A percentile compares a stretch with the other conserved stretches of the same genome.
phyloP scores from a whole-genome alignment of 35 echinoderm and acorn worm species.

The Diadema setosum region DNA sequence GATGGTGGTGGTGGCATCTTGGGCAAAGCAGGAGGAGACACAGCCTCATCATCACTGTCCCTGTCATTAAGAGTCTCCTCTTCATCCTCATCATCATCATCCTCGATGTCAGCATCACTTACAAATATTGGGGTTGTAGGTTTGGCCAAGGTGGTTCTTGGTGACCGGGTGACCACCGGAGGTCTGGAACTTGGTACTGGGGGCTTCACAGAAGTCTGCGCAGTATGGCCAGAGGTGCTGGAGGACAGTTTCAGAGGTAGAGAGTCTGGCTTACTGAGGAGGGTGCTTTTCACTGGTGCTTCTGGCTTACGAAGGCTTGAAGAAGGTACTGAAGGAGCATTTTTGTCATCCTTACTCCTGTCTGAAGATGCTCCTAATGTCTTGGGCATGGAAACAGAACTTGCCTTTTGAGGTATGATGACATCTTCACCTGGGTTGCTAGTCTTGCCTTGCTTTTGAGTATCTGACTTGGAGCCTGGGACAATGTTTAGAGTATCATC shows the following conservation, averaged over 20 bases:
- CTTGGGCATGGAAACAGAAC: not conserved
- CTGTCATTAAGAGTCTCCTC: not conserved
- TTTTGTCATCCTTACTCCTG: too few species aligned
- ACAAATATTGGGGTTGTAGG: not conserved
- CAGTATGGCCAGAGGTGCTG: not conserved
- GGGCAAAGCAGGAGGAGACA: conserved; percentile 47
- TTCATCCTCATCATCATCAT: conserved; percentile 31
- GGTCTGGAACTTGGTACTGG: not conserved
- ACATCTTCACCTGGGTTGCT: not conserved
- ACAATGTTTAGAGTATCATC: not conserved
- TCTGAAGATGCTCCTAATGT: too few species aligned
- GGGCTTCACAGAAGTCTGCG: not conserved
- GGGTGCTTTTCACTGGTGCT: not conserved
- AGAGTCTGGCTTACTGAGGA: not conserved
- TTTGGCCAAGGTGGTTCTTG: not conserved
- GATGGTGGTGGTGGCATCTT: conserved; percentile 69
- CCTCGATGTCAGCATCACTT: not conserved
- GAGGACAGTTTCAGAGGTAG: not conserved
- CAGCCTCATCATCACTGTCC: not conserved
- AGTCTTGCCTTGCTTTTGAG: too few species aligned
- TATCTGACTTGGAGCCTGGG: too few species aligned
- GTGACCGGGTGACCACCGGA: not conserved
- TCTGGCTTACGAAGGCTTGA: conserved; percentile 17
- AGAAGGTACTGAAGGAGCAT: conserved; percentile 32
- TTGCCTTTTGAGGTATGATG: not conserved